phyloP scores from a whole-genome alignment of 2,888 invertebrate genomes.

The Drosophila anomelani region DNA sequence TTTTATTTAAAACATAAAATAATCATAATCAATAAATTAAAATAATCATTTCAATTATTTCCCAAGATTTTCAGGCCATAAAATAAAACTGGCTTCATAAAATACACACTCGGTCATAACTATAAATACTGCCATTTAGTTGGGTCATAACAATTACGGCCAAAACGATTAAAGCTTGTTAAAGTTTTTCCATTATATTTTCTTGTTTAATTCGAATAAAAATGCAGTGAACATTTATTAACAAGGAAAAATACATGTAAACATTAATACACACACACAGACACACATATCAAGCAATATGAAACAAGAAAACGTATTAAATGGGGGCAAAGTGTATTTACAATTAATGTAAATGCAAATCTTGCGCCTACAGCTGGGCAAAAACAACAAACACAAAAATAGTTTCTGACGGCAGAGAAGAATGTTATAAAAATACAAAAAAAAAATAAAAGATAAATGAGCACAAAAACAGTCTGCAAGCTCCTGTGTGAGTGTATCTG shows the following conservation, averaged over 20 bases:
- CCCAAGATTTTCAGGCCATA: background rate
- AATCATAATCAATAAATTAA: background rate
- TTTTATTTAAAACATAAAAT: too few relatives aligned
- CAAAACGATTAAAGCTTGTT: constrained; percentile 56
- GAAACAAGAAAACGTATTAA: constrained; percentile 51
- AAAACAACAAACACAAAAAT: constrained; percentile 55
- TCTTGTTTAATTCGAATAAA: constrained; percentile 48
- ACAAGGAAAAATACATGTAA: constrained; percentile 7
- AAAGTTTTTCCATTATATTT: constrained; percentile 4
- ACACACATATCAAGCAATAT: background rate
- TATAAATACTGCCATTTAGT: constrained; percentile 55
- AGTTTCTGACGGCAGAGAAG: constrained; percentile 57
- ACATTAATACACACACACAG: background rate
- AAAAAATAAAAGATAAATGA: constrained; percentile 68
- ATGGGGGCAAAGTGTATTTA: constrained; percentile 67
- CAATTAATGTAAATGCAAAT: constrained; percentile 67
- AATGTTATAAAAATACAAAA: constrained; percentile 66
- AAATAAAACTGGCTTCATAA: background rate
- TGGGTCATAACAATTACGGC: constrained; percentile 68
- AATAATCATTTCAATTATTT: too few relatives aligned
- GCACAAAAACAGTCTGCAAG: constrained; percentile 54
- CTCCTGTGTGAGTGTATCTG: background rate
- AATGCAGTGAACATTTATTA: constrained; percentile 36
- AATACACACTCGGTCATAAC: constrained; percentile 6
- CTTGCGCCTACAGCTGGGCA: constrained; percentile 34